Base-by-base conservation (phyloP, 1,140 invertebrate species). In the Eurosta solidaginis region DNA sequence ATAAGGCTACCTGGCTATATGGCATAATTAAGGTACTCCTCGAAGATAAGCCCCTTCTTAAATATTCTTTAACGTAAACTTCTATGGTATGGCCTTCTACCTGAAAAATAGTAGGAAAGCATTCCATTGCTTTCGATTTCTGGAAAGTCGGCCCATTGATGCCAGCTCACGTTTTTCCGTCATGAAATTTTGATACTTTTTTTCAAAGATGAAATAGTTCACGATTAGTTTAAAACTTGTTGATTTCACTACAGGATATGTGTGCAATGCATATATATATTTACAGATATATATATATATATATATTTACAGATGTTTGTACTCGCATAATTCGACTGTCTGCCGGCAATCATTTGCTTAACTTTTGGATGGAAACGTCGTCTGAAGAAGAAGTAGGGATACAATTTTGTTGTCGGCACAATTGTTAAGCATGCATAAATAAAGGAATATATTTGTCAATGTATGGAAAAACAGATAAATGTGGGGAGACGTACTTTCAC, bases 391-490 rank as follows among this genome's bases (percentile, higher is more conserved):
- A 2, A 7, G 59, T 14, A 0, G 59, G n/a, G 33, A 2, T 40
- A 14, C 54, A 59, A 14, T 36, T 36, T n/a, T 68, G 59, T 68
- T 40, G 59, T n/a, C 59, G 59, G 59, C 20, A n/a, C 59, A 68
- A 68, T 68, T 68, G 59, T 40, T 68, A 68, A 40, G 59, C 59
- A 68, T 68, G 59, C 33, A 68, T 68, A 68, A 68, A 68, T 68
- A 68, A 68, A 68, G 36, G 59, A 68, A 40, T 36, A 17, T 40
- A n/a, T 9, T 68, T n/a, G 33, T 14, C 2, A 1, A 6, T 22
- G 17, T 12, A 68, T 2, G 2, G 14, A 47, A 12, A 47, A 17
- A 47, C 45, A 47, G 20, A 20, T 10, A 9, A 20, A 20, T 40
- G 14, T 40, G 33, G 2, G 27, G 17, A 6, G n/a, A 36, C 22